phyloP scores from a whole-genome alignment of 2,113 vertebrate genomes.

The Picathartes gymnocephalus region DNA sequence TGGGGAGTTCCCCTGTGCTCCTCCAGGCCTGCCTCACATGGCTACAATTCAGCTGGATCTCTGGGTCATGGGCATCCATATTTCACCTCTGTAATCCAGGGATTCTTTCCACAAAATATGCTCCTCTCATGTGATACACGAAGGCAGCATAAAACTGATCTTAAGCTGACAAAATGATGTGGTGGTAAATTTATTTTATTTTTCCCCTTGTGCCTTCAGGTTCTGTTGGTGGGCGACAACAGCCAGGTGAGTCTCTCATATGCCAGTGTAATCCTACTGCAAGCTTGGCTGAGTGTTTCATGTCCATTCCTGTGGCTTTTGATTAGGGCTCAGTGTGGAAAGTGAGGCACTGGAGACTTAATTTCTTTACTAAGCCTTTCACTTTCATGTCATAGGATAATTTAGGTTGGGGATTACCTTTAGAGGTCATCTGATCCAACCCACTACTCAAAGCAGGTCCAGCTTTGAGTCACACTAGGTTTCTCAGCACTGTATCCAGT shows the following conservation, averaged over 20 bases:
- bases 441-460: not conserved
- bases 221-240: conserved; percentile 51
- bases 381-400: not conserved
- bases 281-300: not conserved
- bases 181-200: not conserved
- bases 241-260: conserved; percentile 65
- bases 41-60: not conserved
- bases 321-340: not conserved
- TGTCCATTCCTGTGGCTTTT: not conserved
- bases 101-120: not conserved
- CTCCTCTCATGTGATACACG: not conserved
- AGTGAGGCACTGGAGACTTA: not conserved
- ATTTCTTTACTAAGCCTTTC: not conserved
- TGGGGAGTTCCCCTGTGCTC: not conserved
- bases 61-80: not conserved
- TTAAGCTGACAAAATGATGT: not conserved
- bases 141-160: not conserved
- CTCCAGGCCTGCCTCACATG: not conserved
- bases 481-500: not conserved
- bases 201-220: conserved; percentile 51
- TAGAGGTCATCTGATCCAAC: not conserved
- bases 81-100: not conserved
- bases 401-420: not conserved
- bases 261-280: not conserved
- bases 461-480: not conserved